A percentile compares a stretch with the other conserved stretches of the same genome.
Evolutionary conservation across 35 echinoderm and acorn worm genomes (phyloP).

Genomic region (Heliocidaris erythrogramma): DNA sequence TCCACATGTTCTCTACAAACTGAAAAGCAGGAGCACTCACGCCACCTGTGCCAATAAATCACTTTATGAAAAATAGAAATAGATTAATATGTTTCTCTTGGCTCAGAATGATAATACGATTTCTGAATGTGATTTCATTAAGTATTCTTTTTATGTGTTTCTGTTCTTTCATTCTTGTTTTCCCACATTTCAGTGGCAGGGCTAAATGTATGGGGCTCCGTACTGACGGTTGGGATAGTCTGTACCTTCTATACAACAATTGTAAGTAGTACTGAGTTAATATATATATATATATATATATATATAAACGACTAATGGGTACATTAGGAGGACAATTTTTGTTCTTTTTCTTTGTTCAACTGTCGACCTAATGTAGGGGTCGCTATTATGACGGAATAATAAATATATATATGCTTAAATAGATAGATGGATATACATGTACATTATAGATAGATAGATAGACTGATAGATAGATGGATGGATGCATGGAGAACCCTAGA

Average conservation of each 20-base stretch:
- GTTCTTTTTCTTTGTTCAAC: too few relatives aligned
- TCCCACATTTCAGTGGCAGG: constrained; percentile 57
- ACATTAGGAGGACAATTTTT: too few relatives aligned
- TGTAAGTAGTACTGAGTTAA: constrained; percentile 50
- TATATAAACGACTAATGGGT: too few relatives aligned
- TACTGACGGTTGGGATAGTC: constrained; percentile 60
- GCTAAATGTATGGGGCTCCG: constrained; percentile 67
- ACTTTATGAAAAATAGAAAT: background rate
- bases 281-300: too few relatives aligned
- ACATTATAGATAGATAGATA: too few relatives aligned
- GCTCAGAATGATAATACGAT: background rate
- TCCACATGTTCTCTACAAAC: too few relatives aligned
- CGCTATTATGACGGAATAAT: too few relatives aligned
- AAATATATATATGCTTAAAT: too few relatives aligned
- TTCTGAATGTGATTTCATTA: background rate
- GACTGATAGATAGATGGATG: too few relatives aligned
- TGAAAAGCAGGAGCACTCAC: background rate
- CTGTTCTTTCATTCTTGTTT: background rate
- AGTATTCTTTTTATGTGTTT: background rate
- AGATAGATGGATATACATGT: too few relatives aligned
- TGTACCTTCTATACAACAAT: constrained; percentile 81
- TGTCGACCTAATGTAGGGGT: too few relatives aligned
- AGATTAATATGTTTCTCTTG: background rate
- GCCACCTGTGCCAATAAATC: background rate
- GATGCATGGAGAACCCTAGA: too few relatives aligned